Percentiles rank a stretch among this genome's conserved stretches.
Evolutionary conservation across 2,888 invertebrate genomes (phyloP).

Genomic region (Phaonia tiefii): DNA sequence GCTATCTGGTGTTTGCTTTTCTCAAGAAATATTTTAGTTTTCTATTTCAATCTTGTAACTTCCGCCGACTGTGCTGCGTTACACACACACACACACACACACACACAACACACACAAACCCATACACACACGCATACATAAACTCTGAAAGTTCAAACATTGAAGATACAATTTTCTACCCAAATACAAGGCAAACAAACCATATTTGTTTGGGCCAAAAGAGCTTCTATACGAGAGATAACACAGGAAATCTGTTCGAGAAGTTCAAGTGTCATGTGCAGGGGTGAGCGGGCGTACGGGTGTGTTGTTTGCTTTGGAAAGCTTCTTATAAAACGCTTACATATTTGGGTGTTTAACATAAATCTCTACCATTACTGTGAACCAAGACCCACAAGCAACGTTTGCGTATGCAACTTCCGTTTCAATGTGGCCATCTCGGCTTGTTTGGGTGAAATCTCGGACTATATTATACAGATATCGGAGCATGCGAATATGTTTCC

Average conservation of each 20-base stretch:
- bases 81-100: slow-evolving; percentile 15
- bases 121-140: slow-evolving; percentile 1
- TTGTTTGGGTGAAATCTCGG: neutral
- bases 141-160: slow-evolving; percentile 54
- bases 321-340: slow-evolving; percentile 62
- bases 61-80: slow-evolving; percentile 27
- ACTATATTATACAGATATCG: neutral
- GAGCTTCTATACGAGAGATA: neutral
- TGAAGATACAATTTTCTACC: slow-evolving; percentile 34
- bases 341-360: slow-evolving; percentile 60
- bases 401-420: slow-evolving; percentile 55
- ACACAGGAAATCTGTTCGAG: slow-evolving; percentile 59
- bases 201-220: slow-evolving; percentile 42
- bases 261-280: slow-evolving; percentile 48
- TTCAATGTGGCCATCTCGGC: slow-evolving; percentile 49
- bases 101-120: slow-evolving; percentile 4
- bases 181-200: slow-evolving; percentile 43
- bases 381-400: slow-evolving; percentile 30
- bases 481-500: neutral
- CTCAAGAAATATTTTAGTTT: too few relatives aligned
- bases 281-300: slow-evolving; percentile 26
- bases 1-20: slow-evolving; percentile 55
- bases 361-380: slow-evolving; percentile 50
- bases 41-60: slow-evolving; percentile 47
- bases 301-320: slow-evolving; percentile 50